phyloP scores from a whole-genome alignment of 2,888 invertebrate genomes.

The Drosophila aldrichi region DNA sequence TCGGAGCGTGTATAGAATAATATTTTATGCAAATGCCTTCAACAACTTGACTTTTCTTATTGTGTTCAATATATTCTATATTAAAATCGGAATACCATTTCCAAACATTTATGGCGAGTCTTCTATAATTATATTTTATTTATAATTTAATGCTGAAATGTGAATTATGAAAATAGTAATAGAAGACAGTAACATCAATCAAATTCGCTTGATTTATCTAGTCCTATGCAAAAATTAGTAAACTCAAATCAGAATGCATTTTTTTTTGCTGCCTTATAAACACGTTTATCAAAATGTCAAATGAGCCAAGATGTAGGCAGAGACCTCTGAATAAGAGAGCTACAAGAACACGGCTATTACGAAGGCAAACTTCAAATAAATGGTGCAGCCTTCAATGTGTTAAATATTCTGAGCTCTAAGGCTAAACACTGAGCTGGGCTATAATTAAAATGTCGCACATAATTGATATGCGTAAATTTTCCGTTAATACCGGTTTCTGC shows the following conservation, averaged over 20 bases:
- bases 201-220: not conserved
- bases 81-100: too few species aligned
- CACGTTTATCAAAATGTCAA: not conserved
- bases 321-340: not conserved
- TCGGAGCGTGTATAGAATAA: not conserved
- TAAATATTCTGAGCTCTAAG: conserved; percentile 1
- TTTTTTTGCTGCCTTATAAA: not conserved
- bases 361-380: not conserved
- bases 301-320: not conserved
- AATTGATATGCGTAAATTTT: conserved; percentile 3
- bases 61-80: too few species aligned
- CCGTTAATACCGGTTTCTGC: conserved; percentile 1
- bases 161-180: not conserved
- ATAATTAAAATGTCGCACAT: conserved; percentile 2
- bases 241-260: not conserved
- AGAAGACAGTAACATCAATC: not conserved
- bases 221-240: not conserved
- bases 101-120: not conserved
- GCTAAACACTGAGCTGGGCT: not conserved
- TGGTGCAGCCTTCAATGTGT: not conserved
- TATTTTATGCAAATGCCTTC: not conserved
- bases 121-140: not conserved
- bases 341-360: not conserved
- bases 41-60: not conserved
- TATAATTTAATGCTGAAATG: not conserved